These are phyloP conservation scores for Balaeniceps rex DNA, from an alignment of 2,113 vertebrate genomes.

Conservation along the genomic window DNA sequence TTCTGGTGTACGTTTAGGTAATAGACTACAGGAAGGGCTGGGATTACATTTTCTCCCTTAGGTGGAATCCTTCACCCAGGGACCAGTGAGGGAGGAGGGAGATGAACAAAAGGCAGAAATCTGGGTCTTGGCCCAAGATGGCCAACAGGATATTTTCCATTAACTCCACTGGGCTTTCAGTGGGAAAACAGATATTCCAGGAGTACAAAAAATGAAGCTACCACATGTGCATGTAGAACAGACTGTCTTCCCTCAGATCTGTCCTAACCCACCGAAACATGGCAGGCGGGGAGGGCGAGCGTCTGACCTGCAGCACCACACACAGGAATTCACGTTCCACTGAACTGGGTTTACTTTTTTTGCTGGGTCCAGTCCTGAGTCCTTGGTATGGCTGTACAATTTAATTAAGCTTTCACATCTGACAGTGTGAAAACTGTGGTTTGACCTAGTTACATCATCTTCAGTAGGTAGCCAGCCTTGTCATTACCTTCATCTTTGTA, in stretches of 20 bases:
- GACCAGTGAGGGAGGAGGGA: not conserved
- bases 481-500: not conserved
- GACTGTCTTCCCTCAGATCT: not conserved
- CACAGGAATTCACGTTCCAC: not conserved
- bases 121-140: not conserved
- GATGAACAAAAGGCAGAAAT: not conserved
- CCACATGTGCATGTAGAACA: rapidly evolving
- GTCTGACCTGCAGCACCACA: not conserved
- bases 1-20: not conserved
- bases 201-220: not conserved
- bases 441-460: not conserved
- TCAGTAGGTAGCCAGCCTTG: not conserved
- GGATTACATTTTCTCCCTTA: not conserved
- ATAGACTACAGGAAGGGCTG: not conserved
- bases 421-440: not conserved
- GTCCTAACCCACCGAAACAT: not conserved
- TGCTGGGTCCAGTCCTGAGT: not conserved
- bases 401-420: not conserved
- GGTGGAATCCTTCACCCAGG: not conserved
- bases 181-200: not conserved
- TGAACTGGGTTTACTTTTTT: not conserved
- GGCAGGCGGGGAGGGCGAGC: not conserved
- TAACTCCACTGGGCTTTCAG: not conserved
- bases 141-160: not conserved
- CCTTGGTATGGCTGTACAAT: not conserved